These are phyloP conservation scores for Myathropa florea DNA, from an alignment of 2,888 invertebrate genomes.

Conservation along the genomic window DNA sequence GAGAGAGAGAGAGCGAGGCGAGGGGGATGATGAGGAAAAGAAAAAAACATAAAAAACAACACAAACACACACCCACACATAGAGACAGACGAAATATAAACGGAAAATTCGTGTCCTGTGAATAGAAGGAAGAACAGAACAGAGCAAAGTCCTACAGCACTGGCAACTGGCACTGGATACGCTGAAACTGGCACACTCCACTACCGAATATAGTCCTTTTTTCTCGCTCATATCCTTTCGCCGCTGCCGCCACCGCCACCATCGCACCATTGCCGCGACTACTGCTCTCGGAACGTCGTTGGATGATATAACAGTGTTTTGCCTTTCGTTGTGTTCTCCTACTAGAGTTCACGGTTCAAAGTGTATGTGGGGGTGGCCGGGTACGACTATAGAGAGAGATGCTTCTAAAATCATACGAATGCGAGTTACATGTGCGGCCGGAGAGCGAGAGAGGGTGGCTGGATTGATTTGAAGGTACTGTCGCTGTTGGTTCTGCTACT, in stretches of 20 bases:
- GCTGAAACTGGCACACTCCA: constrained; percentile 21
- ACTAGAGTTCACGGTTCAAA: constrained; percentile 43
- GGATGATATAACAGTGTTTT: constrained; percentile 69
- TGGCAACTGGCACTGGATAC: not conserved
- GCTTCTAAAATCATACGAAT: not conserved
- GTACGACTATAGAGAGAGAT: not conserved
- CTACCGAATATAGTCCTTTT: constrained; percentile 1
- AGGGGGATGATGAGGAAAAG: not conserved
- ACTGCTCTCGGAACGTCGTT: not conserved
- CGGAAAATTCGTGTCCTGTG: constrained; percentile 30
- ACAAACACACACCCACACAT: not conserved
- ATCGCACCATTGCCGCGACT: too few relatives aligned
- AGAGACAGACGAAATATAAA: constrained; percentile 37
- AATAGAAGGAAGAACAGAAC: constrained; percentile 6
- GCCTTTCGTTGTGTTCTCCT: constrained; percentile 54
- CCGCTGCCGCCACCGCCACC: constrained; percentile 16
- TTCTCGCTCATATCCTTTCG: constrained; percentile 48
- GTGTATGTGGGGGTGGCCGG: constrained; percentile 19
- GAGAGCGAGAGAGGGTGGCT: not conserved
- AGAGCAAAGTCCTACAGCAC: constrained; percentile 37
- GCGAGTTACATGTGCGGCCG: not conserved
- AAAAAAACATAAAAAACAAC: not conserved
- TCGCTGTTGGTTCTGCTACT: not conserved
- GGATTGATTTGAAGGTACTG: constrained; percentile 2
- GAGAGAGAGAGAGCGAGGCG: not conserved